Percentiles rank a stretch among this genome's conserved stretches.
Evolutionary conservation across 2,113 vertebrate genomes (phyloP).

Genomic region (Sclerurus mexicanus): DNA sequence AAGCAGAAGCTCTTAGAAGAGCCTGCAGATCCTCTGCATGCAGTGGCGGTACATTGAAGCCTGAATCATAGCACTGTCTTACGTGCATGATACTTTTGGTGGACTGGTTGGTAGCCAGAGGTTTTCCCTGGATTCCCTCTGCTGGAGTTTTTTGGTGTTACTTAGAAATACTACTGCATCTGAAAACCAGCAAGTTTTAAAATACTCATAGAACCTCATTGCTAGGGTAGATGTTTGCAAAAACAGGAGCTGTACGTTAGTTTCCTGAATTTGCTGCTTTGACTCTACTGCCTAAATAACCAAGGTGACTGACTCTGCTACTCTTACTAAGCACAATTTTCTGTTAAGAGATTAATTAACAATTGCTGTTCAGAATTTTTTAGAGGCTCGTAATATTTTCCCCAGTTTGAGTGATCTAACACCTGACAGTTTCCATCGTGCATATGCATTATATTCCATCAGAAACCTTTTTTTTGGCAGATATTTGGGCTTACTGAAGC

Average conservation of each 20-base stretch:
- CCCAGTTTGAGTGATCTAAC: background rate
- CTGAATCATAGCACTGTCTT: background rate
- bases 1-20: background rate
- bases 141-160: background rate
- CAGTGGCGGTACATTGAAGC: background rate
- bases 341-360: background rate
- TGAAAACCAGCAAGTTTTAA: background rate
- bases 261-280: background rate
- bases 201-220: background rate
- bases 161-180: background rate
- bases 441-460: background rate
- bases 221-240: background rate
- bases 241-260: background rate
- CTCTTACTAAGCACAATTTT: background rate
- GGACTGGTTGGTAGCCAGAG: background rate
- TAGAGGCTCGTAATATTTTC: background rate
- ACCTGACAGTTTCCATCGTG: background rate
- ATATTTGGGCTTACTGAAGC: background rate
- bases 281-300: background rate
- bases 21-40: background rate
- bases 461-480: background rate
- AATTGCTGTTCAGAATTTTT: background rate
- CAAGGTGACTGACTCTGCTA: background rate
- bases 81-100: fast-evolving
- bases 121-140: background rate